These are phyloP conservation scores for Chrysocyon brachyurus DNA, from an alignment of 2,797 vertebrate genomes.

Conservation along the genomic window DNA sequence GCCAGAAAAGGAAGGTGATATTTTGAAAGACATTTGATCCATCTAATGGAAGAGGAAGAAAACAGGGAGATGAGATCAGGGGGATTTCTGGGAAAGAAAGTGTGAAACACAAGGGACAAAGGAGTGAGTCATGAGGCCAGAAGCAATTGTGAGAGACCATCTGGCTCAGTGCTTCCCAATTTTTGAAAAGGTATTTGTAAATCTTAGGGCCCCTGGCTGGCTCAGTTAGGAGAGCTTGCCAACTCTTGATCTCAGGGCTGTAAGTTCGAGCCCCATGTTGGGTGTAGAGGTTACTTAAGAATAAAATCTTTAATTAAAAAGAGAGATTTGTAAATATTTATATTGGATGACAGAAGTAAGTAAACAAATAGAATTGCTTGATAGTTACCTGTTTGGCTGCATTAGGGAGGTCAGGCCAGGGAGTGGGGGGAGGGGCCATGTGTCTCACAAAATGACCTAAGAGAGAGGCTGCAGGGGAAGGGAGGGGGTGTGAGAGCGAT, in stretches of 20 bases:
- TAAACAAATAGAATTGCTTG: background rate
- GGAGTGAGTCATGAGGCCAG: conserved; percentile 72
- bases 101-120: conserved; percentile 69
- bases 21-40: conserved; percentile 77
- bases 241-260: background rate
- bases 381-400: background rate
- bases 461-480: background rate
- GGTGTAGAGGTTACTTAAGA: background rate
- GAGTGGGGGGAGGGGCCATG: background rate
- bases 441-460: background rate
- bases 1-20: conserved; percentile 68
- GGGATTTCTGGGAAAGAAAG: conserved; percentile 82
- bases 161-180: conserved; percentile 37
- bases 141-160: conserved; percentile 12
- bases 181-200: conserved; percentile 2
- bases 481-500: background rate
- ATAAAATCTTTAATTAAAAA: background rate
- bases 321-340: conserved; percentile 26
- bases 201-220: background rate
- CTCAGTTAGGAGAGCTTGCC: background rate
- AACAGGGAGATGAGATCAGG: conserved; percentile 79
- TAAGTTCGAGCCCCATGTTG: background rate
- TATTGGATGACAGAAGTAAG: background rate
- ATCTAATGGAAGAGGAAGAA: conserved; percentile 77
- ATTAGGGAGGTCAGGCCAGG: background rate